phyloP scores from a whole-genome alignment of 2,797 vertebrate genomes.

The Morus bassanus region DNA sequence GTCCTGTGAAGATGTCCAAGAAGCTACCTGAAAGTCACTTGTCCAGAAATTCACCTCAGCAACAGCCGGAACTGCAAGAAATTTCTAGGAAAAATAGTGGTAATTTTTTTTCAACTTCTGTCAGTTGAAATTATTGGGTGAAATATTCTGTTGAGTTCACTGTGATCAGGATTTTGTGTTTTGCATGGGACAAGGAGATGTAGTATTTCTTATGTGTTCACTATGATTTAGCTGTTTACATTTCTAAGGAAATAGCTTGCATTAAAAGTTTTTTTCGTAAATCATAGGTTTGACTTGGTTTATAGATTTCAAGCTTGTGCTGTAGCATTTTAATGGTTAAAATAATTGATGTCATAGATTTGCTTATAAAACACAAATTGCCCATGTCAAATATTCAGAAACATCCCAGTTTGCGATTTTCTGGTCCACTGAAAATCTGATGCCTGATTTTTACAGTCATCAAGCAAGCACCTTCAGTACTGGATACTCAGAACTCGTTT shows the following conservation, averaged over 20 bases:
- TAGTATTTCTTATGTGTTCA: not conserved
- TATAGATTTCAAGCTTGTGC: not conserved
- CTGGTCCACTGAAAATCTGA: not conserved
- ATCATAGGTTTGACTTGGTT: not conserved
- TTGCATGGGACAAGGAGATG: not conserved
- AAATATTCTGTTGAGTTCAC: not conserved
- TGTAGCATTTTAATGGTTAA: not conserved
- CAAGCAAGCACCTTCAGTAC: not conserved
- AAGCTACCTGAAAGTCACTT: conserved; percentile 77
- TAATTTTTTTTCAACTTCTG: conserved; percentile 48
- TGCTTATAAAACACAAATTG: not conserved
- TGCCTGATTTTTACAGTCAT: not conserved
- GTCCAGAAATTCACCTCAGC: conserved; percentile 70
- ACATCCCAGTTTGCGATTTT: not conserved
- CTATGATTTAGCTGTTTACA: not conserved
- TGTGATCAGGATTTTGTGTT: not conserved
- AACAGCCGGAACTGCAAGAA: conserved; percentile 70
- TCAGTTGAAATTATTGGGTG: not conserved
- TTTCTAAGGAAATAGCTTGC: not conserved
- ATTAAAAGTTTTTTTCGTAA: not conserved
- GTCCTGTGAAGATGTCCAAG: conserved; percentile 77
- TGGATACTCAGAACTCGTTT: not conserved
- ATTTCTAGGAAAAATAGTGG: conserved; percentile 73
- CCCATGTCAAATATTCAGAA: not conserved
- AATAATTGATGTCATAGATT: not conserved